These are phyloP conservation scores for Peromyscus californicus DNA, from an alignment of 2,113 vertebrate species.

Conservation along the genomic window DNA sequence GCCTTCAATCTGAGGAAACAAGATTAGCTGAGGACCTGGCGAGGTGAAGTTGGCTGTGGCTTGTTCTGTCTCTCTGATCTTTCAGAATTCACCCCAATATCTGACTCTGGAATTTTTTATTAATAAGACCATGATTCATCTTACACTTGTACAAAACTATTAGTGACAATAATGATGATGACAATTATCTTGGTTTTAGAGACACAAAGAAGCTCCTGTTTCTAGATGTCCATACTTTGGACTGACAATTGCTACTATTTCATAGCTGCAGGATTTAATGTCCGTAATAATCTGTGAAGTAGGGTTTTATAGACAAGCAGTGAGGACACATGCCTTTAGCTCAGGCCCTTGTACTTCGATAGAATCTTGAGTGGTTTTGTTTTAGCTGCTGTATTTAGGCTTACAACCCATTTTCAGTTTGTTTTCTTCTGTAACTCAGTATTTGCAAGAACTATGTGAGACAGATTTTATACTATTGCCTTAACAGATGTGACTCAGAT, in stretches of 20 bases:
- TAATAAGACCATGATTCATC: no score
- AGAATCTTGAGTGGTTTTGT: not conserved
- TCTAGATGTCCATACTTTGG: not conserved
- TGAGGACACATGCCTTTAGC: not conserved
- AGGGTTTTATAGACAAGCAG: not conserved
- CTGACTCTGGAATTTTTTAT: no score
- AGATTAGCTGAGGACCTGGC: no score
- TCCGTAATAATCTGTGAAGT: not conserved
- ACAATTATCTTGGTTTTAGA: not conserved
- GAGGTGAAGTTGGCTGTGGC: no score
- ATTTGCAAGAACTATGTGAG: not conserved
- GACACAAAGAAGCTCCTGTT: not conserved
- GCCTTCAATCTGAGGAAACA: no score
- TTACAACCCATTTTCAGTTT: not conserved
- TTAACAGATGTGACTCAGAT: not conserved
- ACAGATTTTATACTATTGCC: not conserved
- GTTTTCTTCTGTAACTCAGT: not conserved
- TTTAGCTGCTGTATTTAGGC: conserved; percentile 2
- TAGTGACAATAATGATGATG: not conserved
- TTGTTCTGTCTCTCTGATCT: no score
- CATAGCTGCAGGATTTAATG: not conserved
- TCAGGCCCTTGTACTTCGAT: not conserved
- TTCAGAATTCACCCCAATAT: no score
- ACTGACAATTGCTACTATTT: not conserved
- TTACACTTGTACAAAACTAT: not conserved